Base-by-base conservation (phyloP, 2,797 vertebrate genomes). In the Mormyrops attenuatus region DNA sequence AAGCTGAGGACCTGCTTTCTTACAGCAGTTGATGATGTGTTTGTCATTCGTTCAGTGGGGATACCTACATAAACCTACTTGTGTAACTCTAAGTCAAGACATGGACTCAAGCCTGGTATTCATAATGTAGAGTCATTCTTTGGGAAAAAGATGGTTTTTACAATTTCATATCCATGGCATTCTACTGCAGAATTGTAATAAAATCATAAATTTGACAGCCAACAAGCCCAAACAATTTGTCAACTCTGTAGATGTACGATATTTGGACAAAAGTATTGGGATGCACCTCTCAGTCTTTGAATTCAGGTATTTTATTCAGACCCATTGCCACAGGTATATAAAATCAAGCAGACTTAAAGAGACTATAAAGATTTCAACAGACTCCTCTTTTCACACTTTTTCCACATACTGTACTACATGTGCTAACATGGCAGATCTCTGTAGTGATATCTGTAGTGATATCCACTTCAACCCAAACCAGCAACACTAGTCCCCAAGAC, bases 91-190 rank as follows among this genome's bases (percentile, higher is more conserved):
- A 26, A 49, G 30, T 88, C 41, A 89, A 9, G 1, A 50, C 5
- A 60, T 60, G 47, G 47, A 86, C 50, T 47, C 41, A 47, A 22
- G 47, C 80, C 90, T 82, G 47, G 90, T 30, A 38, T 90, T 88
- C 93, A 89, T 93, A 91, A 91, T 93, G 93, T 44, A 89, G 91
- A 93, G 92, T 93, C 90, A 91, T 73, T 73, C 7, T 15, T 66
- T 91, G 34, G 2, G 8, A 26, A 57, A 89, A 88, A 80, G 89
- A 89, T 88, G 53, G 89, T 66, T 93, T 93, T 92, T 91, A 89
- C 13, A 91, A 92, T 92, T 94, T 95, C 89, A 91, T 93, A 93
- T 92, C 52, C 53, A 92, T 90, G 84, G 84, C 88, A 66, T 94
- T 94, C 89, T 93, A 91, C 91, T 80, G 85, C 53, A 91, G 91